Base-by-base conservation (phyloP, 2,888 invertebrate species). In the Entomobrya multifasciata region DNA sequence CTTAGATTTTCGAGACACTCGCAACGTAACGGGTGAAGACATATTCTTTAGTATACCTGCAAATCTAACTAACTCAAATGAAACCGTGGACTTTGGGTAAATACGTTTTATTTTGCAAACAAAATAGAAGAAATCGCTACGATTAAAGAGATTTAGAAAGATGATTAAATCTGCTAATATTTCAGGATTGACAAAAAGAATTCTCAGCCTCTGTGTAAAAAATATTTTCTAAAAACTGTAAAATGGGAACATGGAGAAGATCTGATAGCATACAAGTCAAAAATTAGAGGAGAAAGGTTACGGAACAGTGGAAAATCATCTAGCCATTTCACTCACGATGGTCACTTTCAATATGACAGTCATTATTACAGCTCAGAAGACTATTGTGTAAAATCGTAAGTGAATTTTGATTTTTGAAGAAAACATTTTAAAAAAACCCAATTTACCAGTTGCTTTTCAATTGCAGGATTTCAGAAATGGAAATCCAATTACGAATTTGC, bases 271-370 rank as follows among this genome's bases (percentile, higher is more conserved):
- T 0, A 55, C 30, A 74, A 52, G n/a, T 44, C 76, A 15, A 77
- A 22, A 10, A 60, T 36, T 5, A 47, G n/a, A 80, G 60, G 49
- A 20, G 22, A 22, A 44, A 78, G 83, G 41, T n/a, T 83, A 0
- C 30, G 25, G 10, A 2, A 62, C 6, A 87, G 89, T 25, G 87
- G 85, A 17, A 82, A 87, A 36, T 78, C 22, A 8, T 88, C 78
- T 10, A 49, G 44, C 13, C 88, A 88, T 74, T 89, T 89, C 55
- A 89, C 88, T 0, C 84, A 85, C 13, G 87, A 87, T 27, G 89
- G 89, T 2, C 60, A 78, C 52, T 79, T 87, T 11, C 80, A 88
- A 20, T 65, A 80, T 1, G 52, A 82, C 5, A 67, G 65, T 11
- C 20, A 65, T 8, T 89, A 60, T 20, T 88, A 88, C 57, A 77